Evolutionary conservation across 30 jellyfish, hydroid and myxozoan genomes (phyloP).

Genomic region (Cassiopea xamachana): DNA sequence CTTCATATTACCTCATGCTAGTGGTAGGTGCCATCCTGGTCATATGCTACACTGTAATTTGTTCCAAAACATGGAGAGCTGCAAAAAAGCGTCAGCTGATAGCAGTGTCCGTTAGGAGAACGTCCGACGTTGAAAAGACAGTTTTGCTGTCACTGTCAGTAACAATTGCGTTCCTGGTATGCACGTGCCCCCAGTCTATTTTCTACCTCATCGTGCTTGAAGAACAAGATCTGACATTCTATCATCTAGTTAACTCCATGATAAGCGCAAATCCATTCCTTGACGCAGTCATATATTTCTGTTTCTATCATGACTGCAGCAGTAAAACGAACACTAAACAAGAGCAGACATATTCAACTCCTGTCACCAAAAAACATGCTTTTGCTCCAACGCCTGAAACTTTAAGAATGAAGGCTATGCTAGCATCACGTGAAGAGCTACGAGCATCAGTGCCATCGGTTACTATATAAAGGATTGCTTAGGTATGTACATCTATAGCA

Average conservation of each 20-base stretch:
- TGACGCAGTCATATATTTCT: slow-evolving; percentile 27
- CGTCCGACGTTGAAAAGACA: slow-evolving; percentile 8
- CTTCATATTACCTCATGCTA: slow-evolving; percentile 15
- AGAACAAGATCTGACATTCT: background rate
- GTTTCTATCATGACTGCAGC: slow-evolving; percentile 13
- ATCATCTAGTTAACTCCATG: slow-evolving; percentile 14
- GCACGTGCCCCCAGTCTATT: slow-evolving; percentile 34
- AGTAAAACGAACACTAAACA: background rate
- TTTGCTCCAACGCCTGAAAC: background rate
- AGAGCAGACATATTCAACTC: background rate
- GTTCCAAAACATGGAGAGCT: slow-evolving; percentile 5
- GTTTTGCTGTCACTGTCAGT: slow-evolving; percentile 22
- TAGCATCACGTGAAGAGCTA: background rate
- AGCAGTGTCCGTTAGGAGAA: background rate
- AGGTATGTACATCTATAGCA: no score
- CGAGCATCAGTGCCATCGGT: background rate
- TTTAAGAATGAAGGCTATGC: background rate
- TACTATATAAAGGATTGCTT: background rate
- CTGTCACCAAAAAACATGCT: background rate
- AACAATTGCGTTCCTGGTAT: slow-evolving; percentile 16
- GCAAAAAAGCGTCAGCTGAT: background rate
- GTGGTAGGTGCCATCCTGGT: background rate
- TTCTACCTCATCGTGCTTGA: background rate
- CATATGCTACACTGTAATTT: slow-evolving; percentile 8
- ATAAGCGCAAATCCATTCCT: slow-evolving; percentile 24